Percentiles rank a stretch among this genome's conserved stretches.
Evolutionary conservation across 2,888 invertebrate genomes (phyloP).

Genomic region (Clostera curtula): DNA sequence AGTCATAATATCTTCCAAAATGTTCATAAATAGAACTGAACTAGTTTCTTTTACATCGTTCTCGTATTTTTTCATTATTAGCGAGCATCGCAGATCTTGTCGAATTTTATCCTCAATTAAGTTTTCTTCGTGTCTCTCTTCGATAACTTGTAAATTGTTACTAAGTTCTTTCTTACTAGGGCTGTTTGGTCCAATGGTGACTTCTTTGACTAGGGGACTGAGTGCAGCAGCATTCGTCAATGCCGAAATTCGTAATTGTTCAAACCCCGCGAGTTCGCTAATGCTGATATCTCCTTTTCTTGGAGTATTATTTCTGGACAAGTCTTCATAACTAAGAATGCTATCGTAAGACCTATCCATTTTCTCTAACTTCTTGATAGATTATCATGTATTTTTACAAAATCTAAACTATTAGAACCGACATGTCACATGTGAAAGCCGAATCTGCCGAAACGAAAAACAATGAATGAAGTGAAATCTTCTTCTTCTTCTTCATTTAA

Average conservation of each 20-base stretch:
- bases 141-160: constrained; percentile 5
- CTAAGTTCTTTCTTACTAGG: constrained; percentile 27
- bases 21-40: constrained; percentile 40
- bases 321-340: constrained; percentile 27
- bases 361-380: no score
- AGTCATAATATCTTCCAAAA: constrained; percentile 50
- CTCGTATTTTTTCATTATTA: constrained; percentile 51
- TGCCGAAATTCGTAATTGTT: constrained; percentile 73
- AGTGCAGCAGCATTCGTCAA: constrained; percentile 74
- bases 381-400: no score
- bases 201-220: constrained; percentile 63
- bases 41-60: constrained; percentile 40
- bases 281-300: constrained; percentile 41
- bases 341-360: constrained; percentile 33
- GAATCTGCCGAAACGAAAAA: no score
- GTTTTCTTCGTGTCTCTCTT: constrained; percentile 32
- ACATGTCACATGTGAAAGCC: no score
- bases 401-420: no score
- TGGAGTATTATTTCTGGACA: constrained; percentile 22
- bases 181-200: constrained; percentile 51
- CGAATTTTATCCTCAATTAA: constrained; percentile 47
- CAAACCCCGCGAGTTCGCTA: constrained; percentile 52
- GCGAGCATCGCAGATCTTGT: constrained; percentile 46
- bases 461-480: no score
- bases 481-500: no score